phyloP scores from a whole-genome alignment of 2,113 vertebrate genomes.

The Pomatorhinus ruficollis region DNA sequence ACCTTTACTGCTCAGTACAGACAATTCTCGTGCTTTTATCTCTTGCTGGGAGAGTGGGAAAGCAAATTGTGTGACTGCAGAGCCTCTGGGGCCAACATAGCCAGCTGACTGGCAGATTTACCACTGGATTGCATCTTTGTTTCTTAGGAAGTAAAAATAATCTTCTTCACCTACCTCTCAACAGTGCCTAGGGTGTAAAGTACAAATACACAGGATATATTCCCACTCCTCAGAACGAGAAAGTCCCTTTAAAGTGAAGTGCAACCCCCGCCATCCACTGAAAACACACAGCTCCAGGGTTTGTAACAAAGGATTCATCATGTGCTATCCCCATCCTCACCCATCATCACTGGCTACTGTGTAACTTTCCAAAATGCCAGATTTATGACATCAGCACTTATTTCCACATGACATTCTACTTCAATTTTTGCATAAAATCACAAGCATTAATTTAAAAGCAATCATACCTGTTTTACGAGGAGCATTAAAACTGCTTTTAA shows the following conservation, averaged over 20 bases:
- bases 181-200: neutral
- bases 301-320: rapidly evolving
- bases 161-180: neutral
- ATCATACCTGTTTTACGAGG: neutral
- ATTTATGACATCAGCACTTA: neutral
- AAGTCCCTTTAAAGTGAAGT: neutral
- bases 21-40: neutral
- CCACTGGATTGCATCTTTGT: neutral
- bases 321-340: neutral
- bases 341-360: neutral
- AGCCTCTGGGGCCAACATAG: neutral
- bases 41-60: neutral
- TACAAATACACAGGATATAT: neutral
- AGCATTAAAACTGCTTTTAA: neutral
- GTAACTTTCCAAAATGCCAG: neutral
- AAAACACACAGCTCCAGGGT: neutral
- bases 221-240: neutral
- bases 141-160: neutral
- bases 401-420: neutral
- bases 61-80: neutral
- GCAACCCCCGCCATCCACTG: neutral
- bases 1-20: neutral
- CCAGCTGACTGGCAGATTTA: neutral
- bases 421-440: neutral
- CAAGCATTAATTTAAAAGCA: neutral